A percentile compares a stretch with the other conserved stretches of the same genome.
Conservation (phyloP, 2,888 invertebrate genomes). For the Carpatolechia fugitivella region DNA sequence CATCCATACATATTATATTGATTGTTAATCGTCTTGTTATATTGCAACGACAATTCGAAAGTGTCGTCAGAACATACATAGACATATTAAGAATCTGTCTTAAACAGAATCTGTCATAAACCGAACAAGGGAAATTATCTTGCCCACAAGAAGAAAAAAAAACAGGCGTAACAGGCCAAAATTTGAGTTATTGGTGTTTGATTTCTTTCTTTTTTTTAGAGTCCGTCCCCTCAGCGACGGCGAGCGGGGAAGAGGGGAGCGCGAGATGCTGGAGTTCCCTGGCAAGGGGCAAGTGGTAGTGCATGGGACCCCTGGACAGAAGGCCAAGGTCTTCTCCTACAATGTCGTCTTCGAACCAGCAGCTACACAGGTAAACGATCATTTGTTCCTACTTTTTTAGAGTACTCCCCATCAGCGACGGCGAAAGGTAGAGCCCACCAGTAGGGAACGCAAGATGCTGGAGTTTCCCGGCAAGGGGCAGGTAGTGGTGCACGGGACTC, state of each 20-base stretch:
- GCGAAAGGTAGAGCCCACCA: constrained; percentile 85
- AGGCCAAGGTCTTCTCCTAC: constrained; percentile 93
- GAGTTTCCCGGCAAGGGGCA: constrained; percentile 95
- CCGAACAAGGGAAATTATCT: too few species aligned
- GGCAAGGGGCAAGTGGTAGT: constrained; percentile 93
- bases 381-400: too few species aligned
- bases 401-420: constrained; percentile 89
- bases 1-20: too few species aligned
- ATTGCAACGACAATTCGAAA: too few species aligned
- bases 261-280: constrained; percentile 88
- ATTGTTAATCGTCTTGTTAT: too few species aligned
- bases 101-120: too few species aligned
- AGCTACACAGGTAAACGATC: constrained; percentile 82
- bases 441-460: constrained; percentile 84
- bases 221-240: constrained; percentile 89
- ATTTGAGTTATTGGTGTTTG: too few species aligned
- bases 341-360: constrained; percentile 97
- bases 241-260: constrained; percentile 85
- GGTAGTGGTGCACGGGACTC: constrained; percentile 82
- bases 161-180: too few species aligned
- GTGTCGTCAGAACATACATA: too few species aligned
- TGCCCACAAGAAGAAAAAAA: too few species aligned
- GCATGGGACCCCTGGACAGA: constrained; percentile 80
- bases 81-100: too few species aligned
- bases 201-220: constrained; percentile 57